Base-by-base conservation (phyloP, 2,888 invertebrate species). In the Bhutanitis thaidina region DNA sequence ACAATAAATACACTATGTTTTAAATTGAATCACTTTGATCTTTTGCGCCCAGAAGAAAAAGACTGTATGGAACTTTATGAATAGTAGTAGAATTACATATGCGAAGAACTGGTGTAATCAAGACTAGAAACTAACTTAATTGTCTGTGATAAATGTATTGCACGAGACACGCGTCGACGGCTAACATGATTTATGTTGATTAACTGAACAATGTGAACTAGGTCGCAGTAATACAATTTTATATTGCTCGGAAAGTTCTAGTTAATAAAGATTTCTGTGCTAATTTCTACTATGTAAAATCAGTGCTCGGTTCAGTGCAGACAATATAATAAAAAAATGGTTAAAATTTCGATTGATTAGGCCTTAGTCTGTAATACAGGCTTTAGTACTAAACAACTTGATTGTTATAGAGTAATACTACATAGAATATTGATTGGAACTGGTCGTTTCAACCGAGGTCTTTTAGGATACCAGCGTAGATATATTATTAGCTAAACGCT, bases 131-230 rank as follows among this genome's bases (percentile, higher is more conserved):
- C 60, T 58, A 59, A 61, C 56, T 55, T 52, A 53, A 58, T 61
- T 60, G 52, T 49, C 39, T 56, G 55, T 64, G 57, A 61, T 60
- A 59, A 58, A 64, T 60, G 61, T 50, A 40, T 32, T 49, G 46
- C 40, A 29, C 41, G 50, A 47, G 57, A 59, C 55, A 49, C 49
- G 44, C 47, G 56, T 49, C 49, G 54, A 50, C 61, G 66, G 54
- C 58, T 71, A 74, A 74, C 65, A 63, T 65, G 69, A 73, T 78
- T 75, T 73, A 54, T 60, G 60, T 69, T 71, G 69, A 75, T 76
- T 77, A 80, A 71, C 71, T 62, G 65, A 76, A 75, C 73, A 69
- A 69, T 70, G 66, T 68, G 64, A 80, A 79, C 67, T 77, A 64
- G 75, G 74, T 69, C 50, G 45, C 55, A 50, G 13, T 46, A 30